Percentiles rank a stretch among this genome's conserved stretches.
Evolutionary conservation across 2,888 invertebrate genomes (phyloP).

Genomic region (Apantesis nais): DNA sequence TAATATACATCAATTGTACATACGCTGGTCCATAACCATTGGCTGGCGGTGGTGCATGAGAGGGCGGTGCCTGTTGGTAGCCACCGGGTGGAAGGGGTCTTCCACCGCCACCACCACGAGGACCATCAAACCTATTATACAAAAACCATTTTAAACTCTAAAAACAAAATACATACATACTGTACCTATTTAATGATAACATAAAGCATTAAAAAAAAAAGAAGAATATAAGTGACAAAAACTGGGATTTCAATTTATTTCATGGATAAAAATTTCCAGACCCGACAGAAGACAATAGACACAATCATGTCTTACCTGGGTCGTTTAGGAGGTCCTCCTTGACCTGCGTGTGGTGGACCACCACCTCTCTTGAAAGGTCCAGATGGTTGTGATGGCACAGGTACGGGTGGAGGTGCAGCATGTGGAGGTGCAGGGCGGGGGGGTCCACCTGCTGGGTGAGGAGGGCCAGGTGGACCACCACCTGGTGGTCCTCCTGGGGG

Average conservation of each 20-base stretch:
- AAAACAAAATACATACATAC: background rate
- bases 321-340: slow-evolving; percentile 76
- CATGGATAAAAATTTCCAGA: no score
- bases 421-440: slow-evolving; percentile 53
- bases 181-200: no score
- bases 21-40: slow-evolving; percentile 79
- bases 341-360: slow-evolving; percentile 69
- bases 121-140: slow-evolving; percentile 70
- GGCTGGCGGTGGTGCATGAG: slow-evolving; percentile 62
- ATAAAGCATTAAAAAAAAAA: no score
- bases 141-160: background rate
- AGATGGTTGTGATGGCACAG: slow-evolving; percentile 51
- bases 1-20: slow-evolving; percentile 37
- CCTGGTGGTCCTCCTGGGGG: slow-evolving; percentile 50
- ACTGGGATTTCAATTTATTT: no score
- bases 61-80: slow-evolving; percentile 64
- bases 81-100: slow-evolving; percentile 61
- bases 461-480: slow-evolving; percentile 24
- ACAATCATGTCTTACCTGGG: slow-evolving; percentile 61
- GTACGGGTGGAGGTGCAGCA: slow-evolving; percentile 38
- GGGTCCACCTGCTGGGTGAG: slow-evolving; percentile 37
- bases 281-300: background rate
- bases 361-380: slow-evolving; percentile 73
- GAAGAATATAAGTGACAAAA: no score
- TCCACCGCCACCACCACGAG: slow-evolving; percentile 63